These are phyloP conservation scores for Neofelis nebulosa DNA, from an alignment of 2,113 vertebrate genomes.

Conservation along the genomic window DNA sequence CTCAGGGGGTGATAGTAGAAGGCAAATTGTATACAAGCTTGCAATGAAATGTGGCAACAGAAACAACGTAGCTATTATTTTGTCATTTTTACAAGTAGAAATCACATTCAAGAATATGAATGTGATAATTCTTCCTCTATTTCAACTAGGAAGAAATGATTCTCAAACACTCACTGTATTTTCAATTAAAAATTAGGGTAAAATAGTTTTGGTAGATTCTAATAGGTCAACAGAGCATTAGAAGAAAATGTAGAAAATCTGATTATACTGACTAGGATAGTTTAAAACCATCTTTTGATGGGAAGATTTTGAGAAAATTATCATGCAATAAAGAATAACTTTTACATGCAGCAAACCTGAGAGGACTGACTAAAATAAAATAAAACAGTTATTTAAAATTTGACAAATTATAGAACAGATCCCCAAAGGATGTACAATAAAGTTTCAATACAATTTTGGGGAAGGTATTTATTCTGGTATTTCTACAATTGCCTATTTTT, in stretches of 20 bases:
- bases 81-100: conserved; percentile 11
- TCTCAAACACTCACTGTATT: not conserved
- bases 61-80: not conserved
- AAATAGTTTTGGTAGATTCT: not conserved
- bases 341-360: not conserved
- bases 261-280: not conserved
- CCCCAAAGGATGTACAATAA: not conserved
- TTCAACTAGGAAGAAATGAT: not conserved
- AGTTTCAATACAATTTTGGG: not conserved
- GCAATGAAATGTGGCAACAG: not conserved
- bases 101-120: not conserved
- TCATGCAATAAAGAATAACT: not conserved
- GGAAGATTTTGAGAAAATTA: not conserved
- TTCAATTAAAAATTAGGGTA: not conserved
- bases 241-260: not conserved
- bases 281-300: not conserved
- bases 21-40: not conserved
- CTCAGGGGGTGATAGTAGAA: conserved; percentile 6
- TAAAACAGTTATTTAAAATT: not conserved
- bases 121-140: not conserved
- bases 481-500: not conserved
- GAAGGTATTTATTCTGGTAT: not conserved
- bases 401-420: not conserved
- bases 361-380: not conserved
- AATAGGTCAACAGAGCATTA: not conserved